Evolutionary conservation across 2,797 vertebrate genomes (phyloP).

Genomic region (Orientallactaga sibirica): DNA sequence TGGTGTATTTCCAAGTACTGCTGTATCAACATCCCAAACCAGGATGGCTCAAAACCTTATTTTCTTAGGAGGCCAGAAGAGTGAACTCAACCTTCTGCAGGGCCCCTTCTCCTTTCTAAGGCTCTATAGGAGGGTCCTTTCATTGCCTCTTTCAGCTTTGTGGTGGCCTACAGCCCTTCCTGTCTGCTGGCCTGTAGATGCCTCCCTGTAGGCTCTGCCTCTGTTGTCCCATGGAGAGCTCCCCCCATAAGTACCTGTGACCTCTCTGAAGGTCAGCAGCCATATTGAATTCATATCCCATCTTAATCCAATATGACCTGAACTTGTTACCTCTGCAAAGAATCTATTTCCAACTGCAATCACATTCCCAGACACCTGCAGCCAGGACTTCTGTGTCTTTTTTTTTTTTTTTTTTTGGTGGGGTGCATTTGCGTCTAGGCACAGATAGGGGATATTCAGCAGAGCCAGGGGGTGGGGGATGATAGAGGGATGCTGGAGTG

Average conservation of each 20-base stretch:
- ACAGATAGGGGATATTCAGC: background rate
- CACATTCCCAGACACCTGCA: background rate
- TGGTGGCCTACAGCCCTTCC: background rate
- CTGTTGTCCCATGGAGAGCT: background rate
- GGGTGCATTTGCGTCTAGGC: too few species aligned
- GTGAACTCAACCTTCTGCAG: background rate
- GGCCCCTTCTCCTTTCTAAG: background rate
- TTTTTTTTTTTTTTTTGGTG: background rate
- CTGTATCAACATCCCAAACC: background rate
- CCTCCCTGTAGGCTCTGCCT: background rate
- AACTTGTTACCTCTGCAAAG: background rate
- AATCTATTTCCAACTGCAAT: background rate
- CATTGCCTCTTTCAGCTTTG: background rate
- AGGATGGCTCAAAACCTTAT: slow-evolving; percentile 15
- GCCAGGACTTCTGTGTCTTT: background rate
- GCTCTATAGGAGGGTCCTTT: background rate
- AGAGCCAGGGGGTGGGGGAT: background rate
- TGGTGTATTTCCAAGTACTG: background rate
- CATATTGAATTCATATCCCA: background rate
- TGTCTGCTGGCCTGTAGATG: background rate
- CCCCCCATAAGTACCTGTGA: background rate
- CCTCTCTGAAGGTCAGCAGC: background rate
- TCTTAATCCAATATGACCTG: background rate
- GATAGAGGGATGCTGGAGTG: background rate
- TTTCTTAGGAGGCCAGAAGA: background rate